These are phyloP conservation scores for Conus canariensis DNA, from an alignment of 2,888 invertebrate genomes.

Conservation along the genomic window DNA sequence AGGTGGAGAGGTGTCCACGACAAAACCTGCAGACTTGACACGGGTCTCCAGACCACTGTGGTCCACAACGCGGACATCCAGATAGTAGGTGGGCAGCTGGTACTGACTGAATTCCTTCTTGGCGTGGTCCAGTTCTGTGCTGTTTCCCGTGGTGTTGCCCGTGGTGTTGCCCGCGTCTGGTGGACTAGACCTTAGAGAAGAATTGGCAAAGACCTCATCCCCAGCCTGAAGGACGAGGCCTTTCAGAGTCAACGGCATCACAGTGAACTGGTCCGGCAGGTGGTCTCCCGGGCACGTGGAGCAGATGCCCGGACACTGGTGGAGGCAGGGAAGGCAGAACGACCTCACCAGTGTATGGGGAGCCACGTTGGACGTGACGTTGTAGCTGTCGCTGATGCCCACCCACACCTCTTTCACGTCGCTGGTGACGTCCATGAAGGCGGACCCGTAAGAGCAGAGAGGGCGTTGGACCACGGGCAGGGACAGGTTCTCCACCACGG, in stretches of 20 bases:
- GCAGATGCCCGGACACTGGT: neutral
- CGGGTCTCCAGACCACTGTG: slow-evolving; percentile 57
- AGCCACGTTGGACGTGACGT: slow-evolving; percentile 29
- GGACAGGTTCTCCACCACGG: slow-evolving; percentile 23
- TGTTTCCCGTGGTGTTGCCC: neutral
- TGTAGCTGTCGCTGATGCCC: slow-evolving; percentile 20
- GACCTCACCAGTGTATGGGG: slow-evolving; percentile 17
- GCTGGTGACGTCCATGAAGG: slow-evolving; percentile 48
- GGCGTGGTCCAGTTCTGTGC: neutral
- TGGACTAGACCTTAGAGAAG: neutral
- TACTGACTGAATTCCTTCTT: neutral
- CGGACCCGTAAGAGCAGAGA: slow-evolving; percentile 46
- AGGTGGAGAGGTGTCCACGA: slow-evolving; percentile 61
- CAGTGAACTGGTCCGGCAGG: neutral
- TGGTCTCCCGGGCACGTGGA: neutral
- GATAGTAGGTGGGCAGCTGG: slow-evolving; percentile 54
- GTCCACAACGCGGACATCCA: slow-evolving; percentile 57
- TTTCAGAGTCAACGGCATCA: neutral
- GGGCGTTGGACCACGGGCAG: slow-evolving; percentile 39
- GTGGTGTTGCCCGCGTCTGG: neutral
- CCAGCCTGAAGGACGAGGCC: slow-evolving; percentile 27
- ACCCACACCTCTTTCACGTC: slow-evolving; percentile 43
- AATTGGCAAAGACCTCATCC: neutral
- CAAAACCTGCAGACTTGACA: slow-evolving; percentile 57
- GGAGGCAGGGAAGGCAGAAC: slow-evolving; percentile 33